Evolutionary conservation across 2,888 invertebrate genomes (phyloP), one percentile per base, ranked within the genome.

Genomic region (Athalia cordata): DNA sequence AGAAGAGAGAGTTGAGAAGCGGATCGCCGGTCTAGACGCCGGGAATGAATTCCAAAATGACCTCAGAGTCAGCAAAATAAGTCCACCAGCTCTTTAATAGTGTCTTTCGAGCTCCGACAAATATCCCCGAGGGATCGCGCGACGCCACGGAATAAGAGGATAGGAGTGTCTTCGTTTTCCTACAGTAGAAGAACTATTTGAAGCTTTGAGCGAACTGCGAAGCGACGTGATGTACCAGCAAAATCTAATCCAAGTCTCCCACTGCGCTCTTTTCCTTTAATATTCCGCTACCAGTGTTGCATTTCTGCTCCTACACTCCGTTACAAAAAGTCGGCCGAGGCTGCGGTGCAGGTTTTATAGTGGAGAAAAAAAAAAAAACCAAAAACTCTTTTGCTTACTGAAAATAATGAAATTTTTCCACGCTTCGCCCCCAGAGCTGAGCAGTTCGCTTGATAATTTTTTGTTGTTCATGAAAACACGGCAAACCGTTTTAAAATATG

Each of bases 11-110:
- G 55, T 55, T 3, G 55, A 55, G 55, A n/a, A 8, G 55, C 55
- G n/a, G 55, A 62, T 7, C 29, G 45, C 59, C 45, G 43, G 13
- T 0, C 72, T 15, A 72, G 72, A 59, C 72, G 45, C 29, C 29
- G 72, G 45, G 49, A 72, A 72, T 59, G 72, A 72, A 72, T 72
- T 72, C 72, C 59, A 59, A 72, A 72, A 72, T 72, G 72, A 72
- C 72, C 72, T 72, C 59, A 15, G 72, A 72, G 72, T 72, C 72
- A 57, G 72, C 72, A 72, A 72, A 29, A 72, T 59, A 72, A 72
- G 59, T 72, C 72, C 47, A 15, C 72, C 7, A 29, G 55, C 59
- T 72, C 72, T 59, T 72, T 72, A 72, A 72, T 72, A 59, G 72
- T 72, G 72, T 72, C 72, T 59, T 59, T 13, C 15, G 11, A 8